Base-by-base conservation (phyloP, 2,113 vertebrate species). In the Dipodomys stephensi region DNA sequence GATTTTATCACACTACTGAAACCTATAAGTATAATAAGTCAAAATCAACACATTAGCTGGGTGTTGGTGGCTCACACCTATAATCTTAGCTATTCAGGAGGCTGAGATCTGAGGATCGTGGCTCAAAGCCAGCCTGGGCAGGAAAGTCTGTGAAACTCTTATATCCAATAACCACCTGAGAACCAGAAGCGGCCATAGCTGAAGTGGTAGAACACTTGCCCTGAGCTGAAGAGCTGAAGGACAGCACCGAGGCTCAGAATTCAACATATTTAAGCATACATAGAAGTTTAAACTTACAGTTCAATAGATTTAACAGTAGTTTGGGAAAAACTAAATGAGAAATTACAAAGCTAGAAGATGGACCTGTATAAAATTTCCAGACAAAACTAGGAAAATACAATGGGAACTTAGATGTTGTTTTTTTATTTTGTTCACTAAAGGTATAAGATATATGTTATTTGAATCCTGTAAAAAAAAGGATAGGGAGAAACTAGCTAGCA, bases 1-100 rank as follows among this genome's bases (percentile, higher is more conserved):
- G 62, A 64, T 57, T 65, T 83, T 23, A 60, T 1, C 7, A 64
- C 4, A 83, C 0, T 49, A 85, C 4, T 79, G 6, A 0, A 90
- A 90, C 5, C 32, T 83, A 60, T 28, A 60, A 82, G 86, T 90
- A 68, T 22, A 78, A 87, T n/a, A 18, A 91, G 92, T 93, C 64
- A 68, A 73, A 95, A 86, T 30, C 32, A 68, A 4, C 65, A 89
- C 0, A 81, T 67, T 19, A 39, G 39, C 39, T 39, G 39, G 39
- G 39, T 39, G 39, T 5, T 39, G 39, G 39, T 39, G 39, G 39
- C 39, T 39, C 39, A 39, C 39, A 39, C 39, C 39, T 39, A 39
- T 39, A 39, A 39, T 39, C 39, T 39, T 39, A 39, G 39, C 39
- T 39, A 6, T 39, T 39, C 39, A 39, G 39, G 39, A 39, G 39